Evolutionary conservation across 2,797 vertebrate genomes (phyloP).

Genomic region (Coendou prehensilis): DNA sequence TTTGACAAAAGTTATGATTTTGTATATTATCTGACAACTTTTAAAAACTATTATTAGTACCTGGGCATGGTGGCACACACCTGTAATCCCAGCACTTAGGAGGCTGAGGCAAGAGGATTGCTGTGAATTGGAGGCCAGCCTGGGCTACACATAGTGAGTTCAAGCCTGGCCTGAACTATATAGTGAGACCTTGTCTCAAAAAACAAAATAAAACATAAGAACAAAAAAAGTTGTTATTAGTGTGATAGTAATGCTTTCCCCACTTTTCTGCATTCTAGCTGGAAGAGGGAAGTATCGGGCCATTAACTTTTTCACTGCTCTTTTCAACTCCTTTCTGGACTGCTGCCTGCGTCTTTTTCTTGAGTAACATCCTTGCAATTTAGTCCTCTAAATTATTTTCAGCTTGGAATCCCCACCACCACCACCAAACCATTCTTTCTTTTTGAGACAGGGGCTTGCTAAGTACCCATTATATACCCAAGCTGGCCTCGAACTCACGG

Average conservation of each 20-base stretch:
- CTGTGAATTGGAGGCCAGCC: neutral
- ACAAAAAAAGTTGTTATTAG: neutral
- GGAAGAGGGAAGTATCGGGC: neutral
- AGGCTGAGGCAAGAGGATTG: neutral
- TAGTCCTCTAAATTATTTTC: slow-evolving; percentile 31
- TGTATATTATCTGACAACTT: slow-evolving; percentile 7
- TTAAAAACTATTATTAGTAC: neutral
- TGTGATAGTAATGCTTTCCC: neutral
- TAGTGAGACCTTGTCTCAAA: neutral
- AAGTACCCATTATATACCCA: neutral
- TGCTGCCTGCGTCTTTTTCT: neutral
- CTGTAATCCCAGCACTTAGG: neutral
- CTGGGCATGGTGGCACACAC: neutral
- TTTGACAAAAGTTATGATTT: slow-evolving; percentile 39
- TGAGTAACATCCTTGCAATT: neutral
- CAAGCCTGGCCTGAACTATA: neutral
- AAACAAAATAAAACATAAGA: neutral
- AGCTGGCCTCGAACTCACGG: neutral
- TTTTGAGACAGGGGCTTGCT: neutral
- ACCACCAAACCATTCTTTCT: neutral
- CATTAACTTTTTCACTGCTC: neutral
- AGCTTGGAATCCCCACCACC: neutral
- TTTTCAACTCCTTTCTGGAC: neutral
- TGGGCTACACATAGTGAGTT: neutral
- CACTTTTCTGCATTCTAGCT: neutral